A percentile compares a stretch with the other conserved stretches of the same genome.
Evolutionary conservation across 2,888 invertebrate genomes (phyloP).

Genomic region (Dicyrtomina minuta): DNA sequence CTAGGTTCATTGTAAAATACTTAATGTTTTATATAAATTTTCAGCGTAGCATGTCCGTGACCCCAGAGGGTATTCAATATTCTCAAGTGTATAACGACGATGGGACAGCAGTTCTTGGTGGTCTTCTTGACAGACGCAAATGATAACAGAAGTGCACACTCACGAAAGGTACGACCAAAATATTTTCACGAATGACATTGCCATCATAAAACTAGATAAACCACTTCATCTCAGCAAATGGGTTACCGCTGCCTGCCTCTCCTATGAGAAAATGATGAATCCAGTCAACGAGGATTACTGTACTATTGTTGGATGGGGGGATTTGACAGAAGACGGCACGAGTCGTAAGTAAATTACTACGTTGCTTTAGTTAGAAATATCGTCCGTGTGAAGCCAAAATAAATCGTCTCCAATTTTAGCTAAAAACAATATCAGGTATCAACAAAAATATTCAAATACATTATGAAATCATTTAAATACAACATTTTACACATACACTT

Average conservation of each 20-base stretch:
- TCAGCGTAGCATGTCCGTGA: neutral
- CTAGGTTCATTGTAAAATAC: neutral
- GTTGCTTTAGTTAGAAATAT: no score
- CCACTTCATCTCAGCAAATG: conserved; percentile 74
- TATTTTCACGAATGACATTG: conserved; percentile 74
- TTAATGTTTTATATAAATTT: neutral
- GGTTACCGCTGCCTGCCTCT: conserved; percentile 77
- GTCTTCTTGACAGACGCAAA: conserved; percentile 13
- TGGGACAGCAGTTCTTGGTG: conserved; percentile 5
- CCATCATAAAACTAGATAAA: conserved; percentile 67
- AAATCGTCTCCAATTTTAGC: no score
- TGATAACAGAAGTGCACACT: conserved; percentile 64
- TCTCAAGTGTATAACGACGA: conserved; percentile 10
- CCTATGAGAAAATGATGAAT: conserved; percentile 65
- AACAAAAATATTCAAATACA: no score
- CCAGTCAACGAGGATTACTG: conserved; percentile 58
- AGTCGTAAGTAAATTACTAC: conserved; percentile 82
- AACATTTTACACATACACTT: no score
- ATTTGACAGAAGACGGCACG: conserved; percentile 71
- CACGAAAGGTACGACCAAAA: conserved; percentile 68
- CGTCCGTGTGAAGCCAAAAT: no score
- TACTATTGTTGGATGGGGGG: conserved; percentile 64
- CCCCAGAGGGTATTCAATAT: conserved; percentile 2
- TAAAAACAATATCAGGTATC: no score
- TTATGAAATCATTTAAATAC: no score